Base-by-base conservation (phyloP, 2,113 vertebrate species). In the Steatornis caripensis region DNA sequence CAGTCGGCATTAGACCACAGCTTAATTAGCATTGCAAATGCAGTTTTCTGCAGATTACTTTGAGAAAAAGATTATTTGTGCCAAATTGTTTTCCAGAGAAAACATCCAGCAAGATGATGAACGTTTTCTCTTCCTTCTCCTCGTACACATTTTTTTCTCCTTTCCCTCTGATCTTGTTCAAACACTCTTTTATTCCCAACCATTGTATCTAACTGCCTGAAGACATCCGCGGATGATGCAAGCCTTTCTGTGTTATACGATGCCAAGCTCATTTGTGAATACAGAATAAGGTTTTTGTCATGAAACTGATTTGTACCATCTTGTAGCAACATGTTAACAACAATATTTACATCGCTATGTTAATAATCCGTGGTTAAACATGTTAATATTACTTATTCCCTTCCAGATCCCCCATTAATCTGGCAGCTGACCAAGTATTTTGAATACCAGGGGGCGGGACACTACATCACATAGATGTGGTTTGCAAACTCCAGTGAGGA, bases 21-120 rank as follows among this genome's bases (percentile, higher is more conserved):
- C 55, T 20, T n/a, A 29, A 87, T 75, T 48, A 95, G 78, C 83
- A 80, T 70, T 65, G 87, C 87, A 95, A 84, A 93, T 62, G 32
- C 26, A 14, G 22, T 34, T 34, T 78, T 58, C 49, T 48, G 71
- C 72, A 58, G 72, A 90, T 84, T 62, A 53, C 84, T 94, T 53
- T 15, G 68, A 84, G 60, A 78, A 74, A 72, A 65, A 48, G 60
- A 72, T 41, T 34, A 74, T 55, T 81, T 71, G 70, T 77, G 64
- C 82, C 58, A 71, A 84, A 69, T 48, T 90, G 71, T 68, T 83
- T 95, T 36, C 70, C 61, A 93, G 71, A 69, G 82, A 64, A 90
- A 83, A 79, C 71, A 55, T 6, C 69, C 21, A 72, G 61, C 37
- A 17, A 36, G 58, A 93, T 21, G 49, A 57, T 22, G 39, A 79